These are phyloP conservation scores for Eptesicus fuscus DNA, from an alignment of 2,113 vertebrate genomes.

Conservation along the genomic window DNA sequence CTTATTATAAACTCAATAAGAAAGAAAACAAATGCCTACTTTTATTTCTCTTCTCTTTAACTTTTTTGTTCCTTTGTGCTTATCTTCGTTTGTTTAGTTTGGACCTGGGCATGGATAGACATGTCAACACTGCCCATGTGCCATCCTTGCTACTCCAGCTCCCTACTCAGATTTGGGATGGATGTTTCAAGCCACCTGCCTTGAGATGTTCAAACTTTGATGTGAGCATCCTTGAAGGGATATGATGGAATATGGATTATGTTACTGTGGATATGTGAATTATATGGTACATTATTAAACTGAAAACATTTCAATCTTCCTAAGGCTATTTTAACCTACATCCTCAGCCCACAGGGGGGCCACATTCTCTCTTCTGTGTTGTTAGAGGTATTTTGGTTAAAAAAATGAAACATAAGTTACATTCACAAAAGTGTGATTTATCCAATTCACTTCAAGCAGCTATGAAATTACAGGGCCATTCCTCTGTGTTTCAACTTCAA, in stretches of 20 bases:
- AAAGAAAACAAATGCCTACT: constrained; percentile 35
- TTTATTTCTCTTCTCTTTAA: constrained; percentile 30
- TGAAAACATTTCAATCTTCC: not conserved
- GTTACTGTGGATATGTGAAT: not conserved
- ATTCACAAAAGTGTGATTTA: not conserved
- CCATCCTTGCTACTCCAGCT: not conserved
- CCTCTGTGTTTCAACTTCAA: not conserved
- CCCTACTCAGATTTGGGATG: not conserved
- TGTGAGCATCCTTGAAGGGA: not conserved
- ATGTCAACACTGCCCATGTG: not conserved
- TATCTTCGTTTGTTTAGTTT: not conserved
- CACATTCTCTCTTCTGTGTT: not conserved
- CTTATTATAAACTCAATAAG: constrained; percentile 54
- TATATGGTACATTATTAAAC: not conserved
- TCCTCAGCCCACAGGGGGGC: not conserved
- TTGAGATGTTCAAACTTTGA: not conserved
- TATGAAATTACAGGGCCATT: not conserved
- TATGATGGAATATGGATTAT: not conserved
- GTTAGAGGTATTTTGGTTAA: not conserved
- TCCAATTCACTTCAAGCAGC: not conserved
- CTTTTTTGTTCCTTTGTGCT: not conserved
- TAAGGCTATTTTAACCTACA: not conserved
- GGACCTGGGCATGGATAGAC: not conserved
- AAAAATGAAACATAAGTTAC: not conserved
- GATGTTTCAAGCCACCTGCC: not conserved